phyloP scores from a whole-genome alignment of 2,113 vertebrate genomes.

The Tor tambroides region DNA sequence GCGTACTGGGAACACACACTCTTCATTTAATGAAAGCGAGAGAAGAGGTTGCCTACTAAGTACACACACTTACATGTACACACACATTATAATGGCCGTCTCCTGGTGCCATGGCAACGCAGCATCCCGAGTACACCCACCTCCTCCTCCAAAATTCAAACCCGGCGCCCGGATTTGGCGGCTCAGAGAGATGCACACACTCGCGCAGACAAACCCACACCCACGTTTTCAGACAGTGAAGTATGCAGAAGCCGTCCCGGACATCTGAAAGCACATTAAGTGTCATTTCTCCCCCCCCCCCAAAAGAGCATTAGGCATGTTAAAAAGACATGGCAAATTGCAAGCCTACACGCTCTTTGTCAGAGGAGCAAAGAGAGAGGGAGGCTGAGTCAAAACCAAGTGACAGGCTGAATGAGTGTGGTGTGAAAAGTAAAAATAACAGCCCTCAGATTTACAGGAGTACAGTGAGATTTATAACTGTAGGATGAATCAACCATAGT shows the following conservation, averaged over 20 bases:
- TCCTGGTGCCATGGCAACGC: conserved; percentile 57
- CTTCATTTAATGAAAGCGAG: conserved; percentile 50
- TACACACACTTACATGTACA: conserved; percentile 31
- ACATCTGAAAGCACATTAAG: conserved; percentile 72
- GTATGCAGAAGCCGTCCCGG: conserved; percentile 48
- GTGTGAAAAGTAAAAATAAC: conserved; percentile 26
- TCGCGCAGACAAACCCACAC: conserved; percentile 17
- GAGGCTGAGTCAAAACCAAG: conserved; percentile 17
- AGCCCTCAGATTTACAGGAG: background rate
- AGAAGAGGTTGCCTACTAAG: conserved; percentile 39
- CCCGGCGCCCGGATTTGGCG: conserved; percentile 36
- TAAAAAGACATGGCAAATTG: conserved; percentile 64
- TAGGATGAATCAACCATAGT: background rate
- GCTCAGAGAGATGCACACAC: conserved; percentile 34
- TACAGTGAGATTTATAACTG: background rate
- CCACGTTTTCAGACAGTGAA: conserved; percentile 56
- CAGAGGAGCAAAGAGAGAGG: conserved; percentile 39
- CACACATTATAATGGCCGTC: conserved; percentile 42
- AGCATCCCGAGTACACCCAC: conserved; percentile 48
- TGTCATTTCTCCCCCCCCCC: conserved; percentile 62
- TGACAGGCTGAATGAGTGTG: conserved; percentile 8
- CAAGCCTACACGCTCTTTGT: conserved; percentile 56
- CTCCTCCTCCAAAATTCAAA: conserved; percentile 54
- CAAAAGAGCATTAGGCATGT: conserved; percentile 61
- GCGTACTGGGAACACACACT: conserved; percentile 16